Evolutionary conservation across 2,888 invertebrate species (phyloP).

Genomic region (Sinotaia quadrata): DNA sequence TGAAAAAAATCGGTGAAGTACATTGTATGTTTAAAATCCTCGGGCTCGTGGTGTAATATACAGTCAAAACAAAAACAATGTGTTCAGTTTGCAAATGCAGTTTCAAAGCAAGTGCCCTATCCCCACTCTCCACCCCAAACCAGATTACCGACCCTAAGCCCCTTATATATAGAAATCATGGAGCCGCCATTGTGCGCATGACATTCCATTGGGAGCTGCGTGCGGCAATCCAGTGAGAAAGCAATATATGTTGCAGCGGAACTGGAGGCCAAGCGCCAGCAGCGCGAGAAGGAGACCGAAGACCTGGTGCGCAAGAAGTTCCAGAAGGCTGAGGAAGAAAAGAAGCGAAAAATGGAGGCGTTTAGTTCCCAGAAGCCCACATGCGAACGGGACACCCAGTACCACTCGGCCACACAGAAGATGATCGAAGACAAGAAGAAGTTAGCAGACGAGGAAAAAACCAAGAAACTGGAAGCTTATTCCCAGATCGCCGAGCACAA

Average conservation of each 20-base stretch:
- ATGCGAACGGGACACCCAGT: slow-evolving; percentile 37
- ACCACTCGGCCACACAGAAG: slow-evolving; percentile 25
- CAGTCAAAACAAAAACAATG: too few species aligned
- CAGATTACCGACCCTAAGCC: too few species aligned
- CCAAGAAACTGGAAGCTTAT: slow-evolving; percentile 59
- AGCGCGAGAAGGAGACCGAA: slow-evolving; percentile 63
- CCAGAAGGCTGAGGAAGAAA: slow-evolving; percentile 64
- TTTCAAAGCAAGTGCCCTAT: too few species aligned
- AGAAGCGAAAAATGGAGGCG: slow-evolving; percentile 46
- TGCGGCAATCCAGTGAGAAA: too few species aligned
- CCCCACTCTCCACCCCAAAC: too few species aligned
- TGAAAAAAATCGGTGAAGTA: too few species aligned
- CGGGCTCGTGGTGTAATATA: too few species aligned
- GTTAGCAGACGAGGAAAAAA: slow-evolving; percentile 67
- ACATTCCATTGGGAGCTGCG: too few species aligned
- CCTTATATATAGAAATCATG: too few species aligned
- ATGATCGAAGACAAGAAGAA: slow-evolving; percentile 35
- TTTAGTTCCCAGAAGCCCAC: slow-evolving; percentile 35
- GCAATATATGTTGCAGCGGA: slow-evolving; percentile 50
- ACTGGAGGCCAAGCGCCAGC: slow-evolving; percentile 50
- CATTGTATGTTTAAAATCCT: too few species aligned
- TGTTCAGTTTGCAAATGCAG: too few species aligned
- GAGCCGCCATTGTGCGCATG: too few species aligned
- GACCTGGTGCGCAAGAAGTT: slow-evolving; percentile 69
- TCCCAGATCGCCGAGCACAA: slow-evolving; percentile 28